A percentile compares a stretch with the other conserved stretches of the same genome.
Conservation (phyloP, 2,113 vertebrate genomes). For the Scopus umbretta region DNA sequence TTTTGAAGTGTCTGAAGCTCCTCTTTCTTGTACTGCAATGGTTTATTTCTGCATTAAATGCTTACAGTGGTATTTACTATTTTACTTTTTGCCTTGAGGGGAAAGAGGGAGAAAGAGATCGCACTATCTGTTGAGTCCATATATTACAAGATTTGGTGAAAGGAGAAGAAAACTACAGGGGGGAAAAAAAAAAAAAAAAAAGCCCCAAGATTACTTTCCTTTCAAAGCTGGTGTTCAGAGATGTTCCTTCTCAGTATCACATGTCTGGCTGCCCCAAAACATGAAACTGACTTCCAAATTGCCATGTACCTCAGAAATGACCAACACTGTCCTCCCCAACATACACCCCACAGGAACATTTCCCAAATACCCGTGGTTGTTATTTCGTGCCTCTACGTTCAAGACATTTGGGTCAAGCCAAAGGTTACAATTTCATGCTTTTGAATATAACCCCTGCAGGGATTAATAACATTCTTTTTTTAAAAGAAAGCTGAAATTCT, state of each 20-base stretch:
- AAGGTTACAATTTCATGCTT: background rate
- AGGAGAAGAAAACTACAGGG: background rate
- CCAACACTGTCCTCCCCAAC: background rate
- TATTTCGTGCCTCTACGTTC: background rate
- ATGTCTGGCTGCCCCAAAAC: background rate
- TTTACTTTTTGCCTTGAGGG: background rate
- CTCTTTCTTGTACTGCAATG: background rate
- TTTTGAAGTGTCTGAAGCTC: background rate
- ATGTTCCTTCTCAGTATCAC: background rate
- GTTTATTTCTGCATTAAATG: background rate
- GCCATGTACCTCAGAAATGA: background rate
- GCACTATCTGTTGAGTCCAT: background rate
- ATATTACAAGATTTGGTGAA: background rate
- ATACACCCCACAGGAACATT: background rate
- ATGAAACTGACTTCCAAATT: background rate
- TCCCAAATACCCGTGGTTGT: background rate
- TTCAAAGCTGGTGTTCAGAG: background rate
- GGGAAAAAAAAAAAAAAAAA: background rate
- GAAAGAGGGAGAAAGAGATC: background rate
- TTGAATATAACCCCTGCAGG: background rate
- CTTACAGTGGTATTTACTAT: background rate
- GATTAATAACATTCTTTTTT: background rate
- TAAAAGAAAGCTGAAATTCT: background rate
- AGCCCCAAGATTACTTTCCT: background rate
- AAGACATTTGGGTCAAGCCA: background rate